These are phyloP conservation scores for Chiloscyllium punctatum DNA, from an alignment of 2,797 vertebrate species.

Conservation along the genomic window DNA sequence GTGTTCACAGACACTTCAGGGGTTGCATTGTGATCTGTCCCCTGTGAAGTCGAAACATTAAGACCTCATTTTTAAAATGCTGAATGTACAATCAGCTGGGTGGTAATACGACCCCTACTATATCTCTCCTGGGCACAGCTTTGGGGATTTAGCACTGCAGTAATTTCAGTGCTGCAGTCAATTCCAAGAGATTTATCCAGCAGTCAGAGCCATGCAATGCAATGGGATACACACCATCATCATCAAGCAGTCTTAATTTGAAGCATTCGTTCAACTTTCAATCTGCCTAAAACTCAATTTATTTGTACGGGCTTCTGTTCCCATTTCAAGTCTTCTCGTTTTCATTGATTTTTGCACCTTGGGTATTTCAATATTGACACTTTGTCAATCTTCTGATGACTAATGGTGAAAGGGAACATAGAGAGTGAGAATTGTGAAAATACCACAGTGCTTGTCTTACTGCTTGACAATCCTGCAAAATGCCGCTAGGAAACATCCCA, in stretches of 20 bases:
- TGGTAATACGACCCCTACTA: background rate
- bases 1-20: background rate
- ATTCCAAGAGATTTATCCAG: background rate
- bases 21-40: background rate
- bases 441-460: background rate
- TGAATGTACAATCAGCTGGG: background rate
- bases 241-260: background rate
- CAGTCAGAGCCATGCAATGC: background rate
- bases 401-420: background rate
- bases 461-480: background rate
- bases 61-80: constrained; percentile 19
- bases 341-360: constrained; percentile 2
- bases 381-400: background rate
- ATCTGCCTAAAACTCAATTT: background rate
- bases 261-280: background rate
- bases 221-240: background rate
- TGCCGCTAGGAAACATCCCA: background rate
- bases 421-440: background rate
- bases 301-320: background rate
- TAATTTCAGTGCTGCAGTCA: constrained; percentile 17
- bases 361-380: background rate
- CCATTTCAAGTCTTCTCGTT: constrained; percentile 8
- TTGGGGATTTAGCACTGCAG: background rate
- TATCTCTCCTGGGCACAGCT: background rate
- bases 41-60: constrained; percentile 11